Evolutionary conservation across 2,113 vertebrate genomes (phyloP), one percentile per base, ranked within the genome.

Genomic region (Axis porcinus): DNA sequence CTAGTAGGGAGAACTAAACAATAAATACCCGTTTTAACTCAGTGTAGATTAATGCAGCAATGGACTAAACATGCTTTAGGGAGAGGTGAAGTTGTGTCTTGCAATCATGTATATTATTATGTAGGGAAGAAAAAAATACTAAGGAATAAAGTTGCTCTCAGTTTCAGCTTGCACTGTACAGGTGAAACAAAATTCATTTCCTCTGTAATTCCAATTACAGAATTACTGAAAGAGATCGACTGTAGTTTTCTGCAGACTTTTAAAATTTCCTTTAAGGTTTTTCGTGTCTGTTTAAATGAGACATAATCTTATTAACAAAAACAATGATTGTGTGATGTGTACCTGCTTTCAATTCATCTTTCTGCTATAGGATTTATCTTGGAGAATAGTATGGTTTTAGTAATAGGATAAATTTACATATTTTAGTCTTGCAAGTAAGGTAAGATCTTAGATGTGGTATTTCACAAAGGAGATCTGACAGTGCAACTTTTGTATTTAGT

Each of bases 321-420:
- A 43, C 5, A 30, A 70, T 62, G 8, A 21, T 27, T 94, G 91
- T 83, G 23, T 87, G 67, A 64, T 81, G 1, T 54, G 28, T 83
- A 82, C 86, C 25, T 30, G 36, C 40, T 94, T 97, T 94, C 23
- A 93, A 43, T 86, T 93, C 52, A 78, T 86, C 78, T 79, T 96
- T 94, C 16, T 94, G 55, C 13, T 79, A 76, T 33, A 79, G 54
- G 87, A 79, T 86, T 67, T 95, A 87, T 87, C 82, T 74, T 95
- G 94, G 74, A 83, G 62, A 74, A 95, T 86, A 64, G 43, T 57
- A 87, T 23, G 47, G 47, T 55, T 95, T 94, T 55, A 88, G n/a
- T 94, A 92, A 54, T 89, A 93, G 86, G 40, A 50, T 60, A 86
- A 43, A 76, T 94, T 64, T 47, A 81, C 50, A 25, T 86, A 47